Percentiles rank a stretch among this genome's conserved stretches.
Conservation (phyloP, 2,888 invertebrate genomes). For the Microplitis deprimator region DNA sequence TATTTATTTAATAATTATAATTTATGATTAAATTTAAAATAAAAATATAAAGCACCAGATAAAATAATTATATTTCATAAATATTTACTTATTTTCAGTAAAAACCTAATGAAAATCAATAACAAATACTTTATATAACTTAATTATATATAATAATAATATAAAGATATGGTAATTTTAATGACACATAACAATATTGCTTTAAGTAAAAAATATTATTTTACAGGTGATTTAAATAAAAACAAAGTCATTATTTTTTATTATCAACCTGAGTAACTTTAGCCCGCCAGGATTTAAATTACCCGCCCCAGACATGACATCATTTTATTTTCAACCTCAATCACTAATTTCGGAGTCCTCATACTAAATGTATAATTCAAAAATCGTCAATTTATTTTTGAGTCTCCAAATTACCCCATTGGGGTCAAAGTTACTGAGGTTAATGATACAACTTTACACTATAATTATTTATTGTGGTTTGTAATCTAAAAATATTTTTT, state of each 20-base stretch:
- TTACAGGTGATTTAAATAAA: neutral
- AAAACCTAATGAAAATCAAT: neutral
- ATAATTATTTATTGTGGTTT: neutral
- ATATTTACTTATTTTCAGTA: neutral
- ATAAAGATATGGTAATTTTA: neutral
- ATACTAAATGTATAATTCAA: no score
- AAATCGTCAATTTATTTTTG: no score
- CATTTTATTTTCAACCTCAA: no score
- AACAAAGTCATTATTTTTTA: neutral
- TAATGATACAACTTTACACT: neutral
- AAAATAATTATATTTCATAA: neutral
- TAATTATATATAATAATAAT: neutral
- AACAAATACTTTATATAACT: neutral
- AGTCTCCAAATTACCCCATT: no score
- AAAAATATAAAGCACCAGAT: neutral
- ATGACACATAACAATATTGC: neutral
- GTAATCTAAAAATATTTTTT: neutral
- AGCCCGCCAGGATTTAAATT: no score
- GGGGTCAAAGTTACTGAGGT: no score
- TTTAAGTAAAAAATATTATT: neutral
- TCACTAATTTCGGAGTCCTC: no score
- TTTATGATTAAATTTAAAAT: neutral
- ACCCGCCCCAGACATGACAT: no score
- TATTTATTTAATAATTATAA: neutral
- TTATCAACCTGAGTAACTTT: no score